Conservation (phyloP, 2,113 vertebrate species). For the Castor canadensis region DNA sequence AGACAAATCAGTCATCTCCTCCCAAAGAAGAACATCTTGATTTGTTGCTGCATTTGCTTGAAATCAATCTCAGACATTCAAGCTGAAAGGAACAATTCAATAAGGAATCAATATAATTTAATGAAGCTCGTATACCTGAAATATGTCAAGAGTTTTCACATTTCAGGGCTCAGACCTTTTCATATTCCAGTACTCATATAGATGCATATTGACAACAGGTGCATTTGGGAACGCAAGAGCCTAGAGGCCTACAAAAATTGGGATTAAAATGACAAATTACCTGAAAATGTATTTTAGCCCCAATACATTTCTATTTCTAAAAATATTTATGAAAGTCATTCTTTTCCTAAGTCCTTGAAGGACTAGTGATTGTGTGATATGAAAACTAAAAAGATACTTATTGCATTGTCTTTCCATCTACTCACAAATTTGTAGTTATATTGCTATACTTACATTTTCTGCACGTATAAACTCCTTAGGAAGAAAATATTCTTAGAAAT, state of each 20-base stretch:
- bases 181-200: background rate
- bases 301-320: background rate
- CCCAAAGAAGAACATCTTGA: slow-evolving; percentile 22
- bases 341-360: background rate
- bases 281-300: background rate
- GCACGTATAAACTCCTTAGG: background rate
- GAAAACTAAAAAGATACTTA: background rate
- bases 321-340: background rate
- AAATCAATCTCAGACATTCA: slow-evolving; percentile 71
- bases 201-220: background rate
- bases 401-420: background rate
- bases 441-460: background rate
- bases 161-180: background rate
- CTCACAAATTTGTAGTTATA: background rate
- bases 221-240: background rate
- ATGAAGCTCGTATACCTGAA: slow-evolving; percentile 26
- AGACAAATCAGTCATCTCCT: background rate
- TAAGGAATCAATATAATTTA: slow-evolving; percentile 52
- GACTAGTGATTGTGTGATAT: background rate
- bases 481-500: background rate
- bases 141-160: background rate
- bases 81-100: slow-evolving; percentile 56
- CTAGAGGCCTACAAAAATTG: background rate
- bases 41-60: slow-evolving; percentile 42
- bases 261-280: background rate